Evolutionary conservation across 2,888 invertebrate genomes (phyloP).

Genomic region (Cordilura impudica): DNA sequence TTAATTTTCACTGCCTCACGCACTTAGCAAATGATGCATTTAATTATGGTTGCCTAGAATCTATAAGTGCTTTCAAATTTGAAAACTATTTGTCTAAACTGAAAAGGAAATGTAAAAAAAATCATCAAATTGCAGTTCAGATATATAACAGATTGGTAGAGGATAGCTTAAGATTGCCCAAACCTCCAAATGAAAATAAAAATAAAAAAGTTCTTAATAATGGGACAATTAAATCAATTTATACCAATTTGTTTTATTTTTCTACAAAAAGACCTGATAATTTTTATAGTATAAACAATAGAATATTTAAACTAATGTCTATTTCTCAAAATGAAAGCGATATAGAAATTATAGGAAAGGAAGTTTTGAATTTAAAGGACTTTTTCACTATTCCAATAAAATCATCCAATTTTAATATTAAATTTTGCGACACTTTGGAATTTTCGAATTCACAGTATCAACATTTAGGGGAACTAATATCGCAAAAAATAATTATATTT

Average conservation of each 20-base stretch:
- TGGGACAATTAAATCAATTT: slow-evolving; percentile 23
- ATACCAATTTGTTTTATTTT: slow-evolving; percentile 12
- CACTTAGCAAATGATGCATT: slow-evolving; percentile 39
- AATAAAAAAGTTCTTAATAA: slow-evolving; percentile 5
- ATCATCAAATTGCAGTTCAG: no score
- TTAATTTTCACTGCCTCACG: slow-evolving; percentile 44
- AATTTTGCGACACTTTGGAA: not conserved
- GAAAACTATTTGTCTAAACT: no score
- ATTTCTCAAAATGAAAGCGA: slow-evolving; percentile 7
- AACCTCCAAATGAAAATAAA: slow-evolving; percentile 2
- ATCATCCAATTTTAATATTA: not conserved
- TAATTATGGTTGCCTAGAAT: slow-evolving; percentile 38
- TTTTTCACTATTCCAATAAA: slow-evolving; percentile 24
- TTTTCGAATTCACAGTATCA: slow-evolving; percentile 33
- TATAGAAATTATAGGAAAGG: slow-evolving; percentile 5
- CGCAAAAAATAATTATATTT: slow-evolving; percentile 33
- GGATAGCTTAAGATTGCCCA: no score
- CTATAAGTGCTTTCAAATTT: no score
- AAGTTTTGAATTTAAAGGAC: slow-evolving; percentile 11
- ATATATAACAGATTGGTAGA: no score
- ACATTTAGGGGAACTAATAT: slow-evolving; percentile 35
- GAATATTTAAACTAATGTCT: slow-evolving; percentile 1
- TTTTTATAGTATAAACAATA: no score
- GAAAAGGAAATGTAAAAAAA: no score
- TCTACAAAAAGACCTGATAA: no score